These are phyloP conservation scores for Rhagoletis zephyria DNA, from an alignment of 1,140 invertebrate species.

Conservation along the genomic window DNA sequence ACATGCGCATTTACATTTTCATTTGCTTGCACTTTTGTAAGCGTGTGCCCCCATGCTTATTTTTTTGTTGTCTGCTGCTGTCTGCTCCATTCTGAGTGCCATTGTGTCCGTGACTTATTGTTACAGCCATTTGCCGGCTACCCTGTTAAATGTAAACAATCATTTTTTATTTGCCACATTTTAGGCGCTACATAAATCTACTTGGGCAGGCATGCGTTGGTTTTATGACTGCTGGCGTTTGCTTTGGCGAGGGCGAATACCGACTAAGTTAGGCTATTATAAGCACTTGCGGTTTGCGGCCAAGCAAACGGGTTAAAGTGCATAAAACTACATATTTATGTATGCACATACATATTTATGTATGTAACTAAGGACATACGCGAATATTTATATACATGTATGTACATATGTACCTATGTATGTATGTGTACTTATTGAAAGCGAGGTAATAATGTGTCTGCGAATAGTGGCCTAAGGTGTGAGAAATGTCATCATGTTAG, in stretches of 20 bases:
- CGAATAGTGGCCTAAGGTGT: neutral
- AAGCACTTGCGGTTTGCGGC: slow-evolving; percentile 9
- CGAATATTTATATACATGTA: too few relatives aligned
- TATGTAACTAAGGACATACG: too few relatives aligned
- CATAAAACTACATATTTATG: neutral
- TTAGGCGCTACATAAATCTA: neutral
- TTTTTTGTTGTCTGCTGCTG: neutral
- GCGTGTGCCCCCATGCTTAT: neutral
- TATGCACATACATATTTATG: neutral
- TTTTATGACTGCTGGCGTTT: neutral
- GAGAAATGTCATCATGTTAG: neutral
- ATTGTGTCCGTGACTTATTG: neutral
- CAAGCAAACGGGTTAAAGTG: neutral
- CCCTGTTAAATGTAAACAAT: neutral
- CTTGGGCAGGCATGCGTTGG: neutral
- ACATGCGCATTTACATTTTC: too few relatives aligned
- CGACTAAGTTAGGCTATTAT: neutral
- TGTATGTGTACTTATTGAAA: neutral
- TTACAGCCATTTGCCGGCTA: neutral
- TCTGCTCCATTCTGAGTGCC: neutral
- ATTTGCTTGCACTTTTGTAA: neutral
- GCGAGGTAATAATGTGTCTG: neutral
- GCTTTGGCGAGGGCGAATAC: neutral
- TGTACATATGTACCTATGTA: neutral
- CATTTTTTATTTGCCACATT: slow-evolving; percentile 24